phyloP scores from a whole-genome alignment of 2,888 invertebrate genomes.

The Uropetala carovei region DNA sequence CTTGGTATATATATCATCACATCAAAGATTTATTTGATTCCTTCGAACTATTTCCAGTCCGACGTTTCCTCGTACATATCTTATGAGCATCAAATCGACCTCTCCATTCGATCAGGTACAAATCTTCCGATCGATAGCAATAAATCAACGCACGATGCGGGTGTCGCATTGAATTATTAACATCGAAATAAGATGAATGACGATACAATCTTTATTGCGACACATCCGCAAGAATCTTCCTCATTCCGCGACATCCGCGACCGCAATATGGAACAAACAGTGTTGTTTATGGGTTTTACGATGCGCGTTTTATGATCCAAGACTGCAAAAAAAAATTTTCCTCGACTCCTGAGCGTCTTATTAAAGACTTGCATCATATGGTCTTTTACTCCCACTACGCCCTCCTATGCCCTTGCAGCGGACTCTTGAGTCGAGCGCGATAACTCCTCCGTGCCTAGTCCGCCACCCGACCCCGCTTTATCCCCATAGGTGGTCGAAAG shows the following conservation, averaged over 20 bases:
- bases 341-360: neutral
- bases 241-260: neutral
- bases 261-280: neutral
- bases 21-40: too few species aligned
- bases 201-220: neutral
- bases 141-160: too few species aligned
- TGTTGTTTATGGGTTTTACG: neutral
- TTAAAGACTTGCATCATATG: neutral
- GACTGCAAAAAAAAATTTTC: neutral
- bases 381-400: neutral
- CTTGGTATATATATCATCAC: too few species aligned
- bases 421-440: neutral
- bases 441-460: neutral
- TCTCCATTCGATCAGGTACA: too few species aligned
- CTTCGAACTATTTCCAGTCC: too few species aligned
- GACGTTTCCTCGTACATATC: too few species aligned
- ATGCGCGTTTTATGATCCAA: neutral
- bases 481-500: conserved; percentile 45
- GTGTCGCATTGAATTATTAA: neutral
- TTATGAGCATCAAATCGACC: too few species aligned
- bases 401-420: neutral
- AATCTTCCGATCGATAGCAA: too few species aligned
- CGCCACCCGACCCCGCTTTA: neutral
- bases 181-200: neutral
- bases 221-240: neutral